phyloP scores from a whole-genome alignment of 2,888 invertebrate species.

The Drosophila kokeensis region DNA sequence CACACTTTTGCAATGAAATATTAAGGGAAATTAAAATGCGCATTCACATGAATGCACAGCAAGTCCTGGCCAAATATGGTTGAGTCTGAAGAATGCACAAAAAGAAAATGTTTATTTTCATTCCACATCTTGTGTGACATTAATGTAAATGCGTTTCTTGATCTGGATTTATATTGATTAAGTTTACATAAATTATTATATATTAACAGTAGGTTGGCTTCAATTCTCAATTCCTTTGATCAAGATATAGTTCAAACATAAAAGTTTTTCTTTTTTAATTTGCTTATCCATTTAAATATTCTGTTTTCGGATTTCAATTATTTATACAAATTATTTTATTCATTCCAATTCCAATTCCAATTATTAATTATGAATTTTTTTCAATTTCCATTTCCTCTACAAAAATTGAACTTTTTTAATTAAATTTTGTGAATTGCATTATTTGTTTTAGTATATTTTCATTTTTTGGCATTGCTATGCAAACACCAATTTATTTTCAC shows the following conservation, averaged over 20 bases:
- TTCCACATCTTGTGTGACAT: neutral
- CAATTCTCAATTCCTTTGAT: neutral
- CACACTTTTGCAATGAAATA: constrained; percentile 56
- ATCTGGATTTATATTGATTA: neutral
- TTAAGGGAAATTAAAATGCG: constrained; percentile 69
- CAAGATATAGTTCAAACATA: neutral
- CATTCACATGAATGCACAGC: constrained; percentile 56
- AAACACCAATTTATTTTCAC: neutral
- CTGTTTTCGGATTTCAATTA: neutral
- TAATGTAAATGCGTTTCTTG: neutral
- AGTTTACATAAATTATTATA: neutral
- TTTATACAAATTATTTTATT: neutral
- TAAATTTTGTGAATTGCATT: neutral
- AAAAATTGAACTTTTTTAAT: neutral
- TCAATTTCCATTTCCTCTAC: neutral
- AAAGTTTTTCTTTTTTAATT: neutral
- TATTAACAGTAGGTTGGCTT: neutral
- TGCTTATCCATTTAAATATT: neutral
- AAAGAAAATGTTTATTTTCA: neutral
- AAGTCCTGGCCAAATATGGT: constrained; percentile 42
- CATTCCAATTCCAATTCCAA: neutral
- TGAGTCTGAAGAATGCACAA: constrained; percentile 3
- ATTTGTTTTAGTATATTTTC: neutral
- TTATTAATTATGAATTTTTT: neutral
- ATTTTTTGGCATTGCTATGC: neutral